Conservation (phyloP, 2,797 vertebrate genomes). For the Varecia variegata region DNA sequence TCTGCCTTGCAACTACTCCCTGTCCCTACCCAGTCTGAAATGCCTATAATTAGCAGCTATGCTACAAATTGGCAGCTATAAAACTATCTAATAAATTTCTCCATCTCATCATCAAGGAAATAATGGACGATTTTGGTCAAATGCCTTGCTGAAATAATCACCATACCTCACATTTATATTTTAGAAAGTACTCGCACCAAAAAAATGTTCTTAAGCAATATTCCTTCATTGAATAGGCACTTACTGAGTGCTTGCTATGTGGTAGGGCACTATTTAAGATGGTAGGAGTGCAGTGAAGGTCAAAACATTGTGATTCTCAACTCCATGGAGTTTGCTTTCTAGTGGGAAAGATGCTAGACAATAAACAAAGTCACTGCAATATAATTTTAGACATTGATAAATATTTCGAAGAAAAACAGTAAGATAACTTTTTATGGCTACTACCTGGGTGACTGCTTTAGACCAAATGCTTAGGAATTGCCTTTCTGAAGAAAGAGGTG, state of each 20-base stretch:
- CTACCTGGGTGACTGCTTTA: background rate
- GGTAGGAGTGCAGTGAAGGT: background rate
- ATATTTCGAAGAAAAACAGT: slow-evolving; percentile 20
- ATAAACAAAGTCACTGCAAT: background rate
- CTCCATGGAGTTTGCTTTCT: background rate
- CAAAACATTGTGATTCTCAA: background rate
- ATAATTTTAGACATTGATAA: background rate
- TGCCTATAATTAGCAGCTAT: background rate
- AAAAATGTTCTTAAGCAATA: background rate
- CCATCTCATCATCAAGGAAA: background rate
- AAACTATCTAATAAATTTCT: background rate
- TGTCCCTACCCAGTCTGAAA: background rate
- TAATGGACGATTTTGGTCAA: background rate
- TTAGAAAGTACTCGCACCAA: background rate
- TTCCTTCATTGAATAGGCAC: background rate
- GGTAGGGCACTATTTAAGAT: background rate
- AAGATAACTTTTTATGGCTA: background rate
- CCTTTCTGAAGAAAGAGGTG: background rate
- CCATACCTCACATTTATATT: background rate
- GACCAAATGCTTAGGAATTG: background rate
- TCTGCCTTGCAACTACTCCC: background rate
- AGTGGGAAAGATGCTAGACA: background rate
- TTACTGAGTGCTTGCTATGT: background rate
- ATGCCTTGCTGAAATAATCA: slow-evolving; percentile 2
- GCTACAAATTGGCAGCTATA: background rate